Percentiles rank a stretch among this genome's conserved stretches.
Evolutionary conservation across 2,113 vertebrate species (phyloP).

Genomic region (Strigops habroptila): DNA sequence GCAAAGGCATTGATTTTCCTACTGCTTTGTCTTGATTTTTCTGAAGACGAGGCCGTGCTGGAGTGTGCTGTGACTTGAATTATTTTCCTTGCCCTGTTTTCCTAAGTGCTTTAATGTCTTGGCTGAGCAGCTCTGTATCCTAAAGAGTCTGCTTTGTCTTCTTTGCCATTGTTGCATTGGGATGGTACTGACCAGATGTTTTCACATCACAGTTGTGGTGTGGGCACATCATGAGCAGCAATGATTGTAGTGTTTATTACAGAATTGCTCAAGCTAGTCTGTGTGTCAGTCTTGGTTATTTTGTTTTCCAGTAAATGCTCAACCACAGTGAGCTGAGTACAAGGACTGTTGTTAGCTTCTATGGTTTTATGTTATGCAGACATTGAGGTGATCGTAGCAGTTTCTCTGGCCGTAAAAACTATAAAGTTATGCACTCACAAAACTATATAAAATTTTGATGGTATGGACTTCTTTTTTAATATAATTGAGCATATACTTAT

Average conservation of each 20-base stretch:
- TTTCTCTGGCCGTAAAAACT: neutral
- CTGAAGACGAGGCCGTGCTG: neutral
- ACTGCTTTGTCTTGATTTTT: neutral
- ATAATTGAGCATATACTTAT: neutral
- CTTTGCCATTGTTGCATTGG: neutral
- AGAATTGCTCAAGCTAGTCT: neutral
- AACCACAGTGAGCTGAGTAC: neutral
- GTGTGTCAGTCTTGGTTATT: neutral
- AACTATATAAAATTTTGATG: neutral
- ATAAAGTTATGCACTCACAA: neutral
- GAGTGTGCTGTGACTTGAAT: neutral
- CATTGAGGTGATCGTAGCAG: neutral
- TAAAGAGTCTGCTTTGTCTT: neutral
- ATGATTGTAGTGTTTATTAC: neutral
- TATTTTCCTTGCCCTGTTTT: neutral
- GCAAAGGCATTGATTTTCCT: neutral
- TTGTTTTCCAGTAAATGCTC: neutral
- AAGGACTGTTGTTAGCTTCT: neutral
- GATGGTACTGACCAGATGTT: neutral
- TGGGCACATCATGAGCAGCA: fast-evolving
- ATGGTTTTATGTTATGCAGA: neutral
- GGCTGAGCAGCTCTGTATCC: neutral
- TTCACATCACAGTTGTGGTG: neutral
- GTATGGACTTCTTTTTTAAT: neutral
- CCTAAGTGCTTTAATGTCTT: neutral